Conservation (phyloP, 2,113 vertebrate species). For the Python bivittatus region DNA sequence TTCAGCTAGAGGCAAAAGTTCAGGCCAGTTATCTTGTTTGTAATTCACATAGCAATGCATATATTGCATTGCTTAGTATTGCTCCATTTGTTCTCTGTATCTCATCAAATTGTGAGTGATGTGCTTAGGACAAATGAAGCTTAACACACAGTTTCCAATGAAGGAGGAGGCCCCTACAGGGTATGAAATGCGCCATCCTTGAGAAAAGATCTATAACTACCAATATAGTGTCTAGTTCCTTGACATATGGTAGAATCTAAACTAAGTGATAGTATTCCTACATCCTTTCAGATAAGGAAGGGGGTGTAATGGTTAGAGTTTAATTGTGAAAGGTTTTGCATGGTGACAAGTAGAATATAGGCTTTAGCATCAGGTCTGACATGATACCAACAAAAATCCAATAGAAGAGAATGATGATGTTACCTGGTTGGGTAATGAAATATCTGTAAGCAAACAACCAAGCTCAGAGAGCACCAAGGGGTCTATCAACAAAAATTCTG, state of each 20-base stretch:
- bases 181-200: neutral
- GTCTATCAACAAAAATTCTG: too few relatives aligned
- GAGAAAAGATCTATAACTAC: neutral
- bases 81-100: neutral
- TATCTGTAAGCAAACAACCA: too few relatives aligned
- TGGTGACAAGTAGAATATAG: neutral
- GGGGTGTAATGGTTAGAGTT: neutral
- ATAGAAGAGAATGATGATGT: too few relatives aligned
- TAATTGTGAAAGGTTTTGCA: neutral
- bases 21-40: neutral
- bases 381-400: too few relatives aligned
- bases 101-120: neutral
- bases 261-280: neutral
- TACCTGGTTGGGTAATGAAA: too few relatives aligned
- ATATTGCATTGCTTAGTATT: neutral
- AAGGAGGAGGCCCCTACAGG: neutral
- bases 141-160: neutral
- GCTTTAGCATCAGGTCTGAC: neutral
- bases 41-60: neutral
- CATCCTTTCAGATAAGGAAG: neutral
- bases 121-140: neutral
- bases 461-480: too few relatives aligned
- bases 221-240: neutral
- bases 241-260: neutral
- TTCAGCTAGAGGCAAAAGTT: neutral